Evolutionary conservation across 2,113 vertebrate genomes (phyloP).

Genomic region (Cavia aperea): DNA sequence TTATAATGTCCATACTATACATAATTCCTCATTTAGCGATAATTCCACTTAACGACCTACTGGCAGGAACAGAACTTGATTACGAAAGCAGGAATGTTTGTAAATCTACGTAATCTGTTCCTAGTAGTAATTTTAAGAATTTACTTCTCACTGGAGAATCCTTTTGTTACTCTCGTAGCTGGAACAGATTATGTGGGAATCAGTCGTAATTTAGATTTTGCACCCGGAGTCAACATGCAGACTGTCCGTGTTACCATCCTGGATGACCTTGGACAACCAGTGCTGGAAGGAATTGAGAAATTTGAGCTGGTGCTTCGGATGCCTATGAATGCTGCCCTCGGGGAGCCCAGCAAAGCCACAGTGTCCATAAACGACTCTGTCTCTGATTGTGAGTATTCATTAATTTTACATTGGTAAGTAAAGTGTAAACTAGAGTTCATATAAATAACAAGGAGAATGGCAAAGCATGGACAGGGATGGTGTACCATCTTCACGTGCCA

Average conservation of each 20-base stretch:
- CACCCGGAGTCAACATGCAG: conserved; percentile 90
- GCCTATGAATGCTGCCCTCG: conserved; percentile 88
- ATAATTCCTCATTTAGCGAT: background rate
- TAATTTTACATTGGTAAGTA: background rate
- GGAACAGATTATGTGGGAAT: conserved; percentile 94
- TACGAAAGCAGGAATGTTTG: background rate
- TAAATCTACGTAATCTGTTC: background rate
- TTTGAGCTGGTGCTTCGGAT: conserved; percentile 91
- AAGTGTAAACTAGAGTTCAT: background rate
- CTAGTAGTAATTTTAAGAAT: background rate
- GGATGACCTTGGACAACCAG: conserved; percentile 91
- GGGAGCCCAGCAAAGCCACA: conserved; percentile 84
- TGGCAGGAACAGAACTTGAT: background rate
- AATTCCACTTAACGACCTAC: background rate
- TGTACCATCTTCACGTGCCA: background rate
- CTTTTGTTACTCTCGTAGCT: conserved; percentile 75
- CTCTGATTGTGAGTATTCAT: conserved; percentile 86
- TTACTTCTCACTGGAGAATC: background rate
- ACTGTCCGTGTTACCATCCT: conserved; percentile 84
- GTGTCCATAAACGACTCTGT: conserved; percentile 89
- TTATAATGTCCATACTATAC: background rate
- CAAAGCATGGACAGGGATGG: background rate
- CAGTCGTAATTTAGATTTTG: conserved; percentile 90
- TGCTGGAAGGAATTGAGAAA: conserved; percentile 89
- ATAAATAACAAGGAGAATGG: background rate